Percentiles rank a stretch among this genome's conserved stretches.
These are phyloP conservation scores for Drosophila sordidula DNA, from an alignment of 2,888 invertebrate species.

Conservation along the genomic window DNA sequence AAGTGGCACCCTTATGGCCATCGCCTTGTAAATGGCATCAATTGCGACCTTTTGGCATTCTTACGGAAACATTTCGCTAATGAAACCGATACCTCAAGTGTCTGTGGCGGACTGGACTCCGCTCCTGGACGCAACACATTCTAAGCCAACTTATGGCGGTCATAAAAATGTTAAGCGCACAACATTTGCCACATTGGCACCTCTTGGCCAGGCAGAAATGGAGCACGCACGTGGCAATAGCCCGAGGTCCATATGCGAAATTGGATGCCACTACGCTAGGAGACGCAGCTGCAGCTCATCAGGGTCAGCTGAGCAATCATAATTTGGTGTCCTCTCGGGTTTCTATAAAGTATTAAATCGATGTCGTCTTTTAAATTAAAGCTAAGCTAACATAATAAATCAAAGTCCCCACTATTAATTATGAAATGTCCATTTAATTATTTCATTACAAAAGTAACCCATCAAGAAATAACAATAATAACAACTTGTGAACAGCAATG, in stretches of 20 bases:
- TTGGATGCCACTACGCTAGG: slow-evolving; percentile 59
- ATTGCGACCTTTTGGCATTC: slow-evolving; percentile 79
- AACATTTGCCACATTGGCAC: slow-evolving; percentile 79
- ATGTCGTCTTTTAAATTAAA: neutral
- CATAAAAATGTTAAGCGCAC: slow-evolving; percentile 77
- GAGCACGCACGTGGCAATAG: slow-evolving; percentile 75
- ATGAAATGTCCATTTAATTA: slow-evolving; percentile 52
- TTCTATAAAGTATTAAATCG: slow-evolving; percentile 17
- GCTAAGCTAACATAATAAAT: no score
- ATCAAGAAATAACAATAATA: slow-evolving; percentile 33
- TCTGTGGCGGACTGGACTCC: slow-evolving; percentile 50
- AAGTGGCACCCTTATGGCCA: slow-evolving; percentile 44
- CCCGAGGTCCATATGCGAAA: slow-evolving; percentile 39
- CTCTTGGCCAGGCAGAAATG: slow-evolving; percentile 66
- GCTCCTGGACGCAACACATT: slow-evolving; percentile 63
- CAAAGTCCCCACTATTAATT: slow-evolving; percentile 10
- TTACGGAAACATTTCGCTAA: slow-evolving; percentile 79
- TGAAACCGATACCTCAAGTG: slow-evolving; percentile 79
- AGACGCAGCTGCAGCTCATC: slow-evolving; percentile 66
- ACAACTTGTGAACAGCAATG: slow-evolving; percentile 54
- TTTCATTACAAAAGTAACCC: slow-evolving; percentile 59
- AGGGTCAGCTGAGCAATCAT: slow-evolving; percentile 64
- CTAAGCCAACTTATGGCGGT: slow-evolving; percentile 61
- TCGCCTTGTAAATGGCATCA: slow-evolving; percentile 75
- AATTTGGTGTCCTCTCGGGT: slow-evolving; percentile 42